These are phyloP conservation scores for Aphrophora alni DNA, from an alignment of 2,888 invertebrate species.

Conservation along the genomic window DNA sequence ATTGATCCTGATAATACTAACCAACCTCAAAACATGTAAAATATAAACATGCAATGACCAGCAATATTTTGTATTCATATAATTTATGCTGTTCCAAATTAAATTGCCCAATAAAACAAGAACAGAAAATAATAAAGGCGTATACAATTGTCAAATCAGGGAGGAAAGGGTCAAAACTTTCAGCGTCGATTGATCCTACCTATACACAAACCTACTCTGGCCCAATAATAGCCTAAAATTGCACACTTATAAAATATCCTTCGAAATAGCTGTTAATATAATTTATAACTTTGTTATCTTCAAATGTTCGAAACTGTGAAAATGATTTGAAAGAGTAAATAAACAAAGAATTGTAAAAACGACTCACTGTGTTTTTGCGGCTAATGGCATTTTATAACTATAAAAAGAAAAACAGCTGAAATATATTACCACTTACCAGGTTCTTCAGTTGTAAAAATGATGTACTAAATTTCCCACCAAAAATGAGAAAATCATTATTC, in stretches of 20 bases:
- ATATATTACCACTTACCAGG: neutral
- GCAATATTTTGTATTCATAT: too few relatives aligned
- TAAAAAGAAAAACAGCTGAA: conserved; percentile 9
- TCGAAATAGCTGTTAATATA: neutral
- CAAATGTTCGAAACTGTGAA: neutral
- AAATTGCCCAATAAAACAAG: too few relatives aligned
- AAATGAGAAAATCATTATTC: neutral
- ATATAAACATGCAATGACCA: neutral
- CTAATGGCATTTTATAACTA: conserved; percentile 2
- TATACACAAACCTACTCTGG: neutral
- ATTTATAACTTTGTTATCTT: neutral
- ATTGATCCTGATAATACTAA: too few relatives aligned
- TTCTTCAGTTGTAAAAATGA: neutral
- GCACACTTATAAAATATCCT: neutral
- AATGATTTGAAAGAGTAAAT: neutral
- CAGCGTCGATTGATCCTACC: neutral
- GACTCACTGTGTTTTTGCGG: neutral
- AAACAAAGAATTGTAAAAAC: neutral
- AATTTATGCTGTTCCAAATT: too few relatives aligned
- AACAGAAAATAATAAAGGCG: too few relatives aligned
- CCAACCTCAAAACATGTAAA: neutral
- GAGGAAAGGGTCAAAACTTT: neutral
- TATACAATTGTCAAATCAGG: neutral
- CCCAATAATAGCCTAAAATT: neutral
- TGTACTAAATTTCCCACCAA: neutral